Base-by-base conservation (phyloP, 2,797 vertebrate species). In the Melanotaenia boesemani region DNA sequence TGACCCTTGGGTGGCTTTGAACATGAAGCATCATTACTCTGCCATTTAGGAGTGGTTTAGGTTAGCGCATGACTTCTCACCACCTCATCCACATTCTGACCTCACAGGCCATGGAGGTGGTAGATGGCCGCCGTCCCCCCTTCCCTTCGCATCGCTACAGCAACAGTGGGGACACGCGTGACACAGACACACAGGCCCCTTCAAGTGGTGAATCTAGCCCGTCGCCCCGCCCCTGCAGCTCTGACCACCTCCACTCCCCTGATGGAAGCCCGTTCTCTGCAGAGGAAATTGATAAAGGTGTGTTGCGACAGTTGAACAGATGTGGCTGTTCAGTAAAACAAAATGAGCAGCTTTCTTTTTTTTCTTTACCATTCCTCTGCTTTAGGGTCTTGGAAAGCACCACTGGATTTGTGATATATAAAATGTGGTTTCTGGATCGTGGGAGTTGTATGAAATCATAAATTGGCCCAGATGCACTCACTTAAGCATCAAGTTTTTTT, bases 201-300 rank as follows among this genome's bases (percentile, higher is more conserved):
- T 98, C 94, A 12, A 98, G 97, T 79, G 96, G 96, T 2, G 96
- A 96, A 87, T 96, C 95, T 84, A 97, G 96, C 94, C 96, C 96
- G 12, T 94, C 95, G 9, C 94, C 95, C 5, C 95, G 94, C 58
- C 90, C 94, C 65, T 93, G 94, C 84, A 96, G 96, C 59, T 94
- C 95, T 26, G 96, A 96, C 84, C 96, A 94, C 83, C 94, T 94
- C 72, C 95, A 95, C 77, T 97, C 96, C 88, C 96, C 95, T 39
- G 95, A 96, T 28, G 96, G 96, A 72, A 98, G 97, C 89, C 97
- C 97, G 44, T 97, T 95, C 82, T 97, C 96, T 58, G 80, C 96
- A 57, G 97, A 99, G 89, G 97, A 98, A 28, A 89, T 94, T 15
- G 97, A 98, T 88, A 97, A 97, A 97, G 97, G 97, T 98, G 88